Conservation (phyloP, 2,888 invertebrate species). For the Ochlodes sylvanus region DNA sequence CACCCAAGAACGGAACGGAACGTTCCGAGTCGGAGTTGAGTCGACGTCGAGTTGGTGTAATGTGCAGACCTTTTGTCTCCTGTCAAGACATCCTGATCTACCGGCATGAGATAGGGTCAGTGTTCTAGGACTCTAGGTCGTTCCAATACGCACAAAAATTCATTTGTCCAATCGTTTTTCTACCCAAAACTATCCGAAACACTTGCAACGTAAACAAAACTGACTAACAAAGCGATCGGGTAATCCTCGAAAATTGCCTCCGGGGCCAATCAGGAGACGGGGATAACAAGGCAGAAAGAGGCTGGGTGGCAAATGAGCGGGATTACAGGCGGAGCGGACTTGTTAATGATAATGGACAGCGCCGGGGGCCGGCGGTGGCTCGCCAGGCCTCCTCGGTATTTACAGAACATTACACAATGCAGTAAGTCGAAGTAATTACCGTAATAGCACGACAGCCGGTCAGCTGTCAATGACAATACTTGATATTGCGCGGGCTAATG, state of each 20-base stretch:
- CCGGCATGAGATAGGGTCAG: too few relatives aligned
- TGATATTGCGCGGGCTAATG: not conserved
- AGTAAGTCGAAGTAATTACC: not conserved
- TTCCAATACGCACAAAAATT: too few relatives aligned
- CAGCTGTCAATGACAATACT: not conserved
- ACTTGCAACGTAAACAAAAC: conserved; percentile 1
- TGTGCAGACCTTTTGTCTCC: too few relatives aligned
- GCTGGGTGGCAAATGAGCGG: conserved; percentile 25
- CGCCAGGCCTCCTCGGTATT: not conserved
- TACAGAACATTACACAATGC: not conserved
- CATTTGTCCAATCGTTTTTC: too few relatives aligned
- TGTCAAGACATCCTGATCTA: too few relatives aligned
- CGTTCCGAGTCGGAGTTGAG: too few relatives aligned
- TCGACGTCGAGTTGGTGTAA: too few relatives aligned
- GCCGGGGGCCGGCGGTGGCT: not conserved
- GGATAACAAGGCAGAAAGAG: conserved; percentile 28
- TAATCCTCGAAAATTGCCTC: conserved; percentile 24
- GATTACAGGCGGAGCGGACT: conserved; percentile 14
- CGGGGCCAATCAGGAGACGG: conserved; percentile 8
- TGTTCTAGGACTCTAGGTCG: too few relatives aligned
- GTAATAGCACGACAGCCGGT: not conserved
- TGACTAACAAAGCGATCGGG: conserved; percentile 11
- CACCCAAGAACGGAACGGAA: too few relatives aligned
- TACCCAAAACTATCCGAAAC: too few relatives aligned
- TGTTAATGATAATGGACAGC: conserved; percentile 22